Evolutionary conservation across 1,140 invertebrate species (phyloP).

Genomic region (Pollicipes pollicipes): DNA sequence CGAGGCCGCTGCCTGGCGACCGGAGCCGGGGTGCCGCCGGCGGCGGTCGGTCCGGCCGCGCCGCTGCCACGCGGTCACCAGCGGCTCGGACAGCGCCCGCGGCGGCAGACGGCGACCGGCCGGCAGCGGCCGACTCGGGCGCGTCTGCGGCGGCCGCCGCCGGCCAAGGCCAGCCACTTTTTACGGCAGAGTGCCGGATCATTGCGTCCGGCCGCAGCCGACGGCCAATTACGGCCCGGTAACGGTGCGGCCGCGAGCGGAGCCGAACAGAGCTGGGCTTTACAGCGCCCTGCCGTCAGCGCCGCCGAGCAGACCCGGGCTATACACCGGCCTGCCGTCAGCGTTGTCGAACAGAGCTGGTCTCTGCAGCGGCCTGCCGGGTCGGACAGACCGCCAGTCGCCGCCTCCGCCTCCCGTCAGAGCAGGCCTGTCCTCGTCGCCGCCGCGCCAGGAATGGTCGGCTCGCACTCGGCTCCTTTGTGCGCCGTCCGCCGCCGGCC

Average conservation of each 20-base stretch:
- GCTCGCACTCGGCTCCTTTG: neutral
- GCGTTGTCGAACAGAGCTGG: neutral
- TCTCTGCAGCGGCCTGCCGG: too few species aligned
- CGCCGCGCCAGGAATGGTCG: neutral
- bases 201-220: neutral
- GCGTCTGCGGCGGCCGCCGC: neutral
- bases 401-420: too few species aligned
- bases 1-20: too few species aligned
- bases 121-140: neutral
- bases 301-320: neutral
- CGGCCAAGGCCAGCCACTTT: neutral
- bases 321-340: neutral
- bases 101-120: too few species aligned
- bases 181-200: neutral
- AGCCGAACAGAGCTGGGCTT: neutral
- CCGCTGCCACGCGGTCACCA: too few species aligned
- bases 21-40: too few species aligned
- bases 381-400: too few species aligned
- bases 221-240: neutral
- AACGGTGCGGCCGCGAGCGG: neutral
- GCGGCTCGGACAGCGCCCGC: neutral
- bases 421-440: too few species aligned
- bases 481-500: neutral
- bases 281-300: too few species aligned
- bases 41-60: too few species aligned